Conservation (phyloP, 1,140 invertebrate species). For the Drosophila pachea region DNA sequence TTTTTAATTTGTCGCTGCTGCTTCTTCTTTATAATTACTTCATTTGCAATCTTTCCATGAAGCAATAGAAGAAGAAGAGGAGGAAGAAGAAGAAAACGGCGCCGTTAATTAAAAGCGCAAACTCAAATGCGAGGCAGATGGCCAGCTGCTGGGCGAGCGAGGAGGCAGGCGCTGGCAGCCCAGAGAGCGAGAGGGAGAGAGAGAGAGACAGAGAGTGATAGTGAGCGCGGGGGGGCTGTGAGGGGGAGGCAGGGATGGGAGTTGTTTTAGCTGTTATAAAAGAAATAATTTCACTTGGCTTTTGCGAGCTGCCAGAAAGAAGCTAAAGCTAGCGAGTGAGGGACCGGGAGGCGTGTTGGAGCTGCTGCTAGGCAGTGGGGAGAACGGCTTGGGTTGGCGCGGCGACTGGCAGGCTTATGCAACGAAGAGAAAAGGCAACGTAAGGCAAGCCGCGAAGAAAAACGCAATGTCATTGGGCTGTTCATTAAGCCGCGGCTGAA, state of each 20-base stretch:
- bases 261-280: conserved; percentile 35
- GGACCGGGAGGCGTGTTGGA: background rate
- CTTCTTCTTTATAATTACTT: conserved; percentile 57
- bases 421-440: conserved; percentile 68
- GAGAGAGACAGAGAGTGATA: background rate
- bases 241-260: background rate
- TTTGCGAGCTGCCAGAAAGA: conserved; percentile 31
- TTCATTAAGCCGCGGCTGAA: conserved; percentile 43
- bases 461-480: conserved; percentile 65
- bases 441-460: conserved; percentile 54
- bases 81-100: conserved; percentile 31
- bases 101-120: conserved; percentile 74
- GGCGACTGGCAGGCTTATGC: conserved; percentile 41
- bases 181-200: background rate
- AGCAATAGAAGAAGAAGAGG: conserved; percentile 54
- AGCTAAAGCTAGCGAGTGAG: background rate
- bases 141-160: conserved; percentile 22
- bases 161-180: background rate
- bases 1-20: conserved; percentile 25
- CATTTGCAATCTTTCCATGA: conserved; percentile 71
- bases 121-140: conserved; percentile 51
- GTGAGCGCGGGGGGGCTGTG: background rate
- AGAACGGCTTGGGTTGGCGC: background rate
- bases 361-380: background rate
- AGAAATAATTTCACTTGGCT: conserved; percentile 69